A percentile compares a stretch with the other conserved stretches of the same genome.
phyloP scores from a whole-genome alignment of 2,888 invertebrate genomes.

The Keiferia lycopersicella region DNA sequence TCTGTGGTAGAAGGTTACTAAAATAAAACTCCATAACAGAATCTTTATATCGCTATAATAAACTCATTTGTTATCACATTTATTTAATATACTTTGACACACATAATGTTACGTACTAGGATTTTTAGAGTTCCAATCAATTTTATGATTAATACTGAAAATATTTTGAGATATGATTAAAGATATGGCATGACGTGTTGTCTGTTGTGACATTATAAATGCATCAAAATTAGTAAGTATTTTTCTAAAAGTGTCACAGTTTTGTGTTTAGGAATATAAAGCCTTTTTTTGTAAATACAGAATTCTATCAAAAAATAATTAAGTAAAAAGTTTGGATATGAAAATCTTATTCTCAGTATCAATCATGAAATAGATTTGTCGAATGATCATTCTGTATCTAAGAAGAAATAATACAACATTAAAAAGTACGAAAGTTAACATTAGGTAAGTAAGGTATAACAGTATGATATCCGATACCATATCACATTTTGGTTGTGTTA shows the following conservation, averaged over 20 bases:
- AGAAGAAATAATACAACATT: slow-evolving; percentile 61
- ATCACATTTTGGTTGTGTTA: slow-evolving; percentile 41
- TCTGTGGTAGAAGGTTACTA: too few species aligned
- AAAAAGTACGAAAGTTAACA: slow-evolving; percentile 47
- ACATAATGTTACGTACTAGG: slow-evolving; percentile 73
- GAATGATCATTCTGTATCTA: slow-evolving; percentile 54
- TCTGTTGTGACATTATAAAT: neutral
- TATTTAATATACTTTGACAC: slow-evolving; percentile 79
- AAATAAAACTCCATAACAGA: slow-evolving; percentile 27
- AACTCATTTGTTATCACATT: slow-evolving; percentile 81
- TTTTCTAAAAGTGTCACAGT: neutral
- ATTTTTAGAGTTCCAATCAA: slow-evolving; percentile 62
- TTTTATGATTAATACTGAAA: slow-evolving; percentile 56
- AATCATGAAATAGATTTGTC: slow-evolving; percentile 50
- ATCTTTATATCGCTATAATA: slow-evolving; percentile 77
- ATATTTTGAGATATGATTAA: slow-evolving; percentile 1
- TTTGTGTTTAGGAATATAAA: neutral
- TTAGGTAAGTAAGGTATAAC: slow-evolving; percentile 44
- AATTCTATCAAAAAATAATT: neutral
- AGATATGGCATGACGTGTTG: neutral
- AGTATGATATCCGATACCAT: slow-evolving; percentile 63
- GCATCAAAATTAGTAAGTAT: neutral
- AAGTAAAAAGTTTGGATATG: slow-evolving; percentile 6
- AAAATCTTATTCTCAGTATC: slow-evolving; percentile 44
- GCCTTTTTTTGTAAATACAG: neutral